phyloP scores from a whole-genome alignment of 2,888 invertebrate species.

The Dryadula phaetusa region DNA sequence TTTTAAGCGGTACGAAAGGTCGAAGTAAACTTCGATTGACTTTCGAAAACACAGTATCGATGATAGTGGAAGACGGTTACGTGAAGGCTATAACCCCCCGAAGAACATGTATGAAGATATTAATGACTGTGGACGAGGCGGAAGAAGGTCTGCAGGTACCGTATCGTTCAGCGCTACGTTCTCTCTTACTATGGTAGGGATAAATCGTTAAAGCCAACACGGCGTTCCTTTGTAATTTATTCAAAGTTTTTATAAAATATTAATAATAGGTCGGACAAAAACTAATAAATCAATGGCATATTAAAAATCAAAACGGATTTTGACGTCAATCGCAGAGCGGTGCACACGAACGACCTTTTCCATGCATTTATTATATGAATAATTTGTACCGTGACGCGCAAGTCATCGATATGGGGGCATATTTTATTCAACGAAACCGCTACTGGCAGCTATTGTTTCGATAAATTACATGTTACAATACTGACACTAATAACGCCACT shows the following conservation, averaged over 20 bases:
- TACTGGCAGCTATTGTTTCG: neutral
- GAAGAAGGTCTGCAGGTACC: too few species aligned
- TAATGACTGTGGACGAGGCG: too few species aligned
- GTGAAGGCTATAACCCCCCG: too few species aligned
- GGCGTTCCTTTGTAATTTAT: too few species aligned
- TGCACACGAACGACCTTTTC: slow-evolving; percentile 3
- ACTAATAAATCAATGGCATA: neutral
- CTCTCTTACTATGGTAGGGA: too few species aligned
- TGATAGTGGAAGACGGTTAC: too few species aligned
- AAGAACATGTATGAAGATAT: too few species aligned
- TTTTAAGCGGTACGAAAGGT: too few species aligned
- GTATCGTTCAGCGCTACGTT: too few species aligned
- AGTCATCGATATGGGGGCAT: slow-evolving; percentile 17
- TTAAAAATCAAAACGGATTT: slow-evolving; percentile 1
- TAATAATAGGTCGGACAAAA: neutral
- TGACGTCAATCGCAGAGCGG: slow-evolving; percentile 8
- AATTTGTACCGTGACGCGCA: neutral
- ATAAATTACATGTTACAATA: slow-evolving; percentile 15
- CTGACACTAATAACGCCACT: slow-evolving; percentile 5
- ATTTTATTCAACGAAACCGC: slow-evolving; percentile 22
- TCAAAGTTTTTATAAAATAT: neutral
- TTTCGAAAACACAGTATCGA: too few species aligned
- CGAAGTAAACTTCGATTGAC: too few species aligned
- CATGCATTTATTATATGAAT: slow-evolving; percentile 20
- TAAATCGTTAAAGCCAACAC: too few species aligned